Percentiles rank a stretch among this genome's conserved stretches.
phyloP scores from a whole-genome alignment of 2,888 invertebrate genomes.

The Thecocarcelia acutangulata region DNA sequence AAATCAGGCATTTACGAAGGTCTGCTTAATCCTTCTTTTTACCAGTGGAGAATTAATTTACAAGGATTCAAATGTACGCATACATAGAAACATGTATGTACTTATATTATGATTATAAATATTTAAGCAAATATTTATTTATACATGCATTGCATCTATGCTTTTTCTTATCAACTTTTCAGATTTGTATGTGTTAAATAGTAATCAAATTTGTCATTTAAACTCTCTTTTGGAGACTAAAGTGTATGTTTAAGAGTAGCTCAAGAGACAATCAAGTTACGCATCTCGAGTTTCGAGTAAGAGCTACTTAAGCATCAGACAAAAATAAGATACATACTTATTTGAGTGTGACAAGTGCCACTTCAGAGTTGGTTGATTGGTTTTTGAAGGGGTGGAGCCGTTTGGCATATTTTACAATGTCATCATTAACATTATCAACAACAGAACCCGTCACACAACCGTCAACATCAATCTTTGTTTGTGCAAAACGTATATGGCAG shows the following conservation, averaged over 20 bases:
- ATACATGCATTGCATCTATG: background rate
- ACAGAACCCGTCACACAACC: slow-evolving; percentile 2
- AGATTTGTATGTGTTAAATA: slow-evolving; percentile 24
- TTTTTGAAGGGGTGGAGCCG: slow-evolving; percentile 58
- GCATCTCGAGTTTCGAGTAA: slow-evolving; percentile 54
- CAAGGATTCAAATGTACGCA: too few relatives aligned
- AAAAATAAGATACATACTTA: slow-evolving; percentile 53
- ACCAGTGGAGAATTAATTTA: too few relatives aligned
- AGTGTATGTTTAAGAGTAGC: slow-evolving; percentile 56
- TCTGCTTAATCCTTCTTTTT: too few relatives aligned
- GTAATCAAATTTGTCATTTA: slow-evolving; percentile 56
- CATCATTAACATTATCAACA: slow-evolving; percentile 41
- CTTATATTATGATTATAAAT: too few relatives aligned
- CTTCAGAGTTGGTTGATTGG: slow-evolving; percentile 50
- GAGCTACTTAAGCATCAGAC: slow-evolving; percentile 57
- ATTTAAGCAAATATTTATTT: background rate
- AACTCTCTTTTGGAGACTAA: slow-evolving; percentile 42
- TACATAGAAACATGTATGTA: too few relatives aligned
- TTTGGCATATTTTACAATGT: slow-evolving; percentile 42
- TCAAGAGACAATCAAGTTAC: slow-evolving; percentile 59
- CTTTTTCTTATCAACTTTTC: background rate
- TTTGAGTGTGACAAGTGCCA: slow-evolving; percentile 58
- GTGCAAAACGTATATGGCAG: slow-evolving; percentile 12
- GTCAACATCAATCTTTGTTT: slow-evolving; percentile 40
- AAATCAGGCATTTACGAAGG: too few relatives aligned